These are phyloP conservation scores for Lithobates pipiens DNA, from an alignment of 2,797 vertebrate species.

Conservation along the genomic window DNA sequence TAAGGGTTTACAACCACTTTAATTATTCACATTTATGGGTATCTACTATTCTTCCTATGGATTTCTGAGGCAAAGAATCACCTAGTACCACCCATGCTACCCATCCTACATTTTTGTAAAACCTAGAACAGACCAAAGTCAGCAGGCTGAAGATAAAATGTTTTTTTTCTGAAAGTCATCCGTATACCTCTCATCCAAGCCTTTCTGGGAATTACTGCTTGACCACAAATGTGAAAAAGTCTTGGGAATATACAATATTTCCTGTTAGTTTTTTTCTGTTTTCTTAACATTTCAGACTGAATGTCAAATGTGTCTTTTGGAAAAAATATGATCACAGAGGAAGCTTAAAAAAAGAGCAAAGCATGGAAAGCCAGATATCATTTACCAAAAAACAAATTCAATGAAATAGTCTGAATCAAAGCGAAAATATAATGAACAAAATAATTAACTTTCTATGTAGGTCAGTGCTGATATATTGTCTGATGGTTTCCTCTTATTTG, in stretches of 20 bases:
- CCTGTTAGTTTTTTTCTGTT: conserved; percentile 38
- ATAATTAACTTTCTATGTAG: not conserved
- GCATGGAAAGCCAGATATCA: not conserved
- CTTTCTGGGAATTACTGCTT: conserved; percentile 38
- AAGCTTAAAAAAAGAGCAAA: not conserved
- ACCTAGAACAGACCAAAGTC: not conserved
- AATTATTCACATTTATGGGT: no score
- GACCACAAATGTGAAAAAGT: conserved; percentile 28
- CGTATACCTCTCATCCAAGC: conserved; percentile 12
- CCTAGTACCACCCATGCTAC: no score
- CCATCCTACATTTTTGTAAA: not conserved
- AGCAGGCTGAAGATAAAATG: conserved; percentile 5
- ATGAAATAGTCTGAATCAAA: not conserved
- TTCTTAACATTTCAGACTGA: conserved; percentile 45
- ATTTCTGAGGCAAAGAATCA: no score
- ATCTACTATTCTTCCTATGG: no score
- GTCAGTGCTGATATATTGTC: not conserved
- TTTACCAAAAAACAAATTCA: conserved; percentile 4
- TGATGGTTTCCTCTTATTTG: no score
- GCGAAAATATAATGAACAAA: not conserved
- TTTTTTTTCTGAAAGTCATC: not conserved
- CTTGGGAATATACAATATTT: conserved; percentile 34
- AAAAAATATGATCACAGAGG: not conserved
- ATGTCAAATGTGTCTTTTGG: conserved; percentile 31
- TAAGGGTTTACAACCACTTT: no score